phyloP scores from a whole-genome alignment of 2,888 invertebrate species.

The Catocala nupta region DNA sequence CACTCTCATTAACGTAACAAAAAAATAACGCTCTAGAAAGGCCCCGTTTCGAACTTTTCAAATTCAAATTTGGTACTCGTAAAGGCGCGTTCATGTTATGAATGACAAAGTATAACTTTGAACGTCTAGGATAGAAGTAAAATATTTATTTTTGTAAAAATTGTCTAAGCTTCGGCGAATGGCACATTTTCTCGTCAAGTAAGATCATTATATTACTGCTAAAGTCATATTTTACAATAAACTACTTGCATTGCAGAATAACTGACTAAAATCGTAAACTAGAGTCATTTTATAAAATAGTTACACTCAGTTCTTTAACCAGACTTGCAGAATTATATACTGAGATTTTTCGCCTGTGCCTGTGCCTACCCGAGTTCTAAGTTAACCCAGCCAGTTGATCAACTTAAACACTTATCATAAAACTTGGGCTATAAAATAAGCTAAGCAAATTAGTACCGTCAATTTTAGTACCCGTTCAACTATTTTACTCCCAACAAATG shows the following conservation, averaged over 20 bases:
- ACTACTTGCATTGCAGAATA: too few relatives aligned
- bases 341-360: too few relatives aligned
- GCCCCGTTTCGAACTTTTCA: constrained; percentile 76
- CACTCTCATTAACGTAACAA: constrained; percentile 69
- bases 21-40: constrained; percentile 75
- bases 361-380: too few relatives aligned
- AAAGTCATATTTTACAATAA: too few relatives aligned
- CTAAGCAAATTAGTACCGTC: constrained; percentile 20
- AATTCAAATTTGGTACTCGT: constrained; percentile 77
- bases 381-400: constrained; percentile 17
- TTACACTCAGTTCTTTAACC: too few relatives aligned
- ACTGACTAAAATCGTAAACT: too few relatives aligned
- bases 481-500: constrained; percentile 16
- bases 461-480: constrained; percentile 19
- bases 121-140: not conserved
- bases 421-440: constrained; percentile 26
- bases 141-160: not conserved
- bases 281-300: too few relatives aligned
- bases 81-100: constrained; percentile 58
- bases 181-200: too few relatives aligned
- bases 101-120: too few relatives aligned
- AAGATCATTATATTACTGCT: too few relatives aligned
- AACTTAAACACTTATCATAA: constrained; percentile 25
- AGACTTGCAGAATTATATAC: too few relatives aligned
- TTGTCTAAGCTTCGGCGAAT: too few relatives aligned